Conservation (phyloP, 2,113 vertebrate genomes). For the Megaceryle torquata region DNA sequence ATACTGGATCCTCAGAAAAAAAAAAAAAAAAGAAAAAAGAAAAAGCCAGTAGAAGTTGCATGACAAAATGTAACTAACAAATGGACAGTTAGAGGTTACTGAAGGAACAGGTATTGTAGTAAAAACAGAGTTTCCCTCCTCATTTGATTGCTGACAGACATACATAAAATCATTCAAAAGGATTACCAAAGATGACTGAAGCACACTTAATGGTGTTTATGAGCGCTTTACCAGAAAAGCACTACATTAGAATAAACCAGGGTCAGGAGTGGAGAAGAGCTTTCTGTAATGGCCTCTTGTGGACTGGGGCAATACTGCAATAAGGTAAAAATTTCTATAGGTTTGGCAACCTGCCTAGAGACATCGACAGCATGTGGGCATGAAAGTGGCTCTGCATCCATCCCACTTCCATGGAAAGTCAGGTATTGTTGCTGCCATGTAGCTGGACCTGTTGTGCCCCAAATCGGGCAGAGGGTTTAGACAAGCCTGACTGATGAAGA, state of each 20-base stretch:
- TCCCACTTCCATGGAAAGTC: neutral
- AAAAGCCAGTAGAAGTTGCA: neutral
- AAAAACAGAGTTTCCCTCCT: neutral
- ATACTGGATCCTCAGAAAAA: too few relatives aligned
- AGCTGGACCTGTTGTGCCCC: neutral
- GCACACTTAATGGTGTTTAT: neutral
- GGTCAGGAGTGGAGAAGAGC: neutral
- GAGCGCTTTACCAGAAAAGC: neutral
- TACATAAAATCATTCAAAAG: neutral
- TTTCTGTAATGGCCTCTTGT: neutral
- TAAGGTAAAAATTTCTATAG: neutral
- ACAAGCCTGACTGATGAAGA: neutral
- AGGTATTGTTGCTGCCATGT: neutral
- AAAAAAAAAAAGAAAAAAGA: neutral
- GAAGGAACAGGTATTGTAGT: neutral
- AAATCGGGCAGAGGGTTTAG: neutral
- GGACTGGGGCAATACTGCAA: neutral
- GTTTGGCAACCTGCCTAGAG: neutral
- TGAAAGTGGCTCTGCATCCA: neutral
- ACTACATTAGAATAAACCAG: neutral
- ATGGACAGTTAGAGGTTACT: neutral
- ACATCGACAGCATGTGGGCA: fast-evolving
- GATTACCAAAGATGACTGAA: neutral
- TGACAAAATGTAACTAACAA: neutral
- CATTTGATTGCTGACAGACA: neutral